phyloP scores from a whole-genome alignment of 2,797 vertebrate genomes.

The Calcarius lapponicus region DNA sequence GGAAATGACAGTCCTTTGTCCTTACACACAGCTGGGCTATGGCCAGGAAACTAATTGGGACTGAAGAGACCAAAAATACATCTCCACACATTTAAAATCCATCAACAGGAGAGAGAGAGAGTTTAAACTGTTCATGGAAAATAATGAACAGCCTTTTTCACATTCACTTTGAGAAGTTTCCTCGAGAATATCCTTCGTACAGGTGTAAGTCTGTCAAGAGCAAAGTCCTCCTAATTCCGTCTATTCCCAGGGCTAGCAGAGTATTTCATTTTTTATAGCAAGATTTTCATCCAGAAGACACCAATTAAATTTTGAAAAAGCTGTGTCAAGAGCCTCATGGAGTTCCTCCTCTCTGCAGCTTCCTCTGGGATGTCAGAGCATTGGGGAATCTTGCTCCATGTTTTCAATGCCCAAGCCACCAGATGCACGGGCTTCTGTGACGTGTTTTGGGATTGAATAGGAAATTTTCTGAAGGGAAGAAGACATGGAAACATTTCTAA shows the following conservation, averaged over 20 bases:
- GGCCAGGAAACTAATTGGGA: neutral
- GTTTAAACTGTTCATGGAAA: neutral
- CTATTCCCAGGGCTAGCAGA: neutral
- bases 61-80: neutral
- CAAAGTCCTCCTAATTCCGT: neutral
- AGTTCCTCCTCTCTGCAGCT: neutral
- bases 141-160: neutral
- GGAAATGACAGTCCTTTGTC: neutral
- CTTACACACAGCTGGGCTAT: neutral
- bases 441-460: neutral
- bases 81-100: neutral
- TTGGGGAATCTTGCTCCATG: fast-evolving
- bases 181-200: neutral
- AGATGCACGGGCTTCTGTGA: neutral
- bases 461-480: neutral
- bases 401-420: neutral
- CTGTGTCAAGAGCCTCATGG: neutral
- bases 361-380: neutral
- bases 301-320: neutral
- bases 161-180: neutral
- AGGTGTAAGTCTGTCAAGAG: neutral
- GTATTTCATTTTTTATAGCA: neutral
- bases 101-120: neutral
- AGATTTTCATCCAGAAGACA: neutral
- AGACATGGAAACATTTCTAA: neutral